Evolutionary conservation across 2,113 vertebrate species (phyloP).

Genomic region (Rhineura floridana): DNA sequence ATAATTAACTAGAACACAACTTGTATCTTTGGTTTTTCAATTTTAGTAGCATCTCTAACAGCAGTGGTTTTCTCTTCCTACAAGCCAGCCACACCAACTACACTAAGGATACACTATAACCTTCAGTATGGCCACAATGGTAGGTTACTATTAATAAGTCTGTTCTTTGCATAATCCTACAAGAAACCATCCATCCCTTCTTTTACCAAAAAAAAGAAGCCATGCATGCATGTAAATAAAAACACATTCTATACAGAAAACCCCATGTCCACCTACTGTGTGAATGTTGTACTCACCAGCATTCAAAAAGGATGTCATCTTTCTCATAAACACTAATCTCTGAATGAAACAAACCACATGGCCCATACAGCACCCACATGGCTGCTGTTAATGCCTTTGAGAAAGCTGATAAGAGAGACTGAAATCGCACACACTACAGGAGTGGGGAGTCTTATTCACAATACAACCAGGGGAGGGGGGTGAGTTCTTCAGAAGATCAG

Average conservation of each 20-base stretch:
- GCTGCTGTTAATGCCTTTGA: neutral
- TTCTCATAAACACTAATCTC: neutral
- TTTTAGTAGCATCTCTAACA: neutral
- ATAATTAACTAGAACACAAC: neutral
- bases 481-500: neutral
- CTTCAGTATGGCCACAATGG: neutral
- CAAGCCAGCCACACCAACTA: neutral
- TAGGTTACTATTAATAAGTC: neutral
- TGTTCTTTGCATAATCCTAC: neutral
- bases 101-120: neutral
- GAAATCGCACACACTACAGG: neutral
- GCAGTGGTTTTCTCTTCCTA: neutral
- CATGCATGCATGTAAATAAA: neutral
- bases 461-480: too few relatives aligned
- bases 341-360: neutral
- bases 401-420: neutral
- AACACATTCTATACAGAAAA: neutral
- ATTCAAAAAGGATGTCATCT: neutral
- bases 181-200: neutral
- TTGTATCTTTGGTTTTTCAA: neutral
- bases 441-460: neutral
- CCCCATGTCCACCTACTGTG: neutral
- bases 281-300: neutral
- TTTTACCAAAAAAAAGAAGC: neutral
- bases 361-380: neutral